Conservation (phyloP, 2,797 vertebrate species). For the Tinamus major region DNA sequence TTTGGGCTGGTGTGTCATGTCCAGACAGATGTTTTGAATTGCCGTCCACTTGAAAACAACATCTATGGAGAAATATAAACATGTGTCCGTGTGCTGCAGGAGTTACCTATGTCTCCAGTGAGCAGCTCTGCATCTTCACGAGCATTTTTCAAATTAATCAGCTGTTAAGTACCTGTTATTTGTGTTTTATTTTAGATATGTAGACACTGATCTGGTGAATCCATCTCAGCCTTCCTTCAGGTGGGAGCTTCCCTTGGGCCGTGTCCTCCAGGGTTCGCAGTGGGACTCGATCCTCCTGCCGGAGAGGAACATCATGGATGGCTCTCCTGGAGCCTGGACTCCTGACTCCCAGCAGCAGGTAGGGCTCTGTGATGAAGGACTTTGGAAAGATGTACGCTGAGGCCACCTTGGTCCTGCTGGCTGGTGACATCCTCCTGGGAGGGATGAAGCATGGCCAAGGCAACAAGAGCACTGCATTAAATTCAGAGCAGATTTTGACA, state of each 20-base stretch:
- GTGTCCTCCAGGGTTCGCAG: rapidly evolving
- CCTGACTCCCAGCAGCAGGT: rapidly evolving
- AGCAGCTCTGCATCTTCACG: background rate
- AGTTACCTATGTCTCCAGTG: background rate
- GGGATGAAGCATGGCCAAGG: background rate
- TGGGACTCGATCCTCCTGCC: background rate
- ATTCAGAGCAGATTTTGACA: background rate
- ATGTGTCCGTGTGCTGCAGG: no score
- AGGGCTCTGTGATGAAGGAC: background rate
- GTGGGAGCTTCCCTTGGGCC: background rate
- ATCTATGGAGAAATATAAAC: background rate
- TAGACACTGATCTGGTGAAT: background rate
- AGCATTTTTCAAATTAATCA: background rate
- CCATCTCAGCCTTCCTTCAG: background rate
- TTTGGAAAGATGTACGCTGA: background rate
- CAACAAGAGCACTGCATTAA: background rate
- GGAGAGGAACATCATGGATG: background rate
- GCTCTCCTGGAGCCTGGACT: background rate
- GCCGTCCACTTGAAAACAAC: background rate
- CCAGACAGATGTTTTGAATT: background rate
- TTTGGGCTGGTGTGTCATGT: background rate
- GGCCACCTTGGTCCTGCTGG: background rate
- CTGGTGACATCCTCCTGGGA: no score
- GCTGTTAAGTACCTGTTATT: background rate
- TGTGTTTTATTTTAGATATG: background rate